These are phyloP conservation scores for Apotomis capreana DNA, from an alignment of 2,888 invertebrate genomes.

Conservation along the genomic window DNA sequence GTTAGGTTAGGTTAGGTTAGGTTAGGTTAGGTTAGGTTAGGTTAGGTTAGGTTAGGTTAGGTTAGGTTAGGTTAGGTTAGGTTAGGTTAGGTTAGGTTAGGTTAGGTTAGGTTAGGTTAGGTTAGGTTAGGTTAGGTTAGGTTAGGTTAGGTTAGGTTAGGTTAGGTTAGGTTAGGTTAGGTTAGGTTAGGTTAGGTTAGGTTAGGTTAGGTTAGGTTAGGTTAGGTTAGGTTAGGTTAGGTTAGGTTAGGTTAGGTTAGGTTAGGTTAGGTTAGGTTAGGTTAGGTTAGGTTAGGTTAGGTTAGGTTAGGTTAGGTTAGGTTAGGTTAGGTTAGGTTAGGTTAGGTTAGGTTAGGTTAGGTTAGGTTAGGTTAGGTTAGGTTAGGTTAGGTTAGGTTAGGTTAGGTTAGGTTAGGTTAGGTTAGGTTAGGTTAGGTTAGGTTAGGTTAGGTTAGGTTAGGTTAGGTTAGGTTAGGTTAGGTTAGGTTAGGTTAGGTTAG, in stretches of 20 bases:
- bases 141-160: background rate
- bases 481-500: too few species aligned
- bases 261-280: conserved; percentile 7
- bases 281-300: conserved; percentile 7
- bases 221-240: background rate
- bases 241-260: conserved; percentile 7
- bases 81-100: background rate
- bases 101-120: background rate
- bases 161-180: too few species aligned
- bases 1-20: background rate
- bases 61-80: background rate
- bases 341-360: conserved; percentile 7
- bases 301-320: conserved; percentile 7
- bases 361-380: conserved; percentile 7
- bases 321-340: conserved; percentile 7
- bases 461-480: conserved; percentile 7
- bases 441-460: conserved; percentile 7
- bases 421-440: conserved; percentile 7
- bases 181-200: background rate
- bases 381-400: conserved; percentile 7
- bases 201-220: background rate
- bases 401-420: conserved; percentile 7
- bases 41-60: background rate
- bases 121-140: background rate
- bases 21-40: background rate